Base-by-base conservation (phyloP, 2,113 vertebrate genomes). In the Laterallus jamaicensis region DNA sequence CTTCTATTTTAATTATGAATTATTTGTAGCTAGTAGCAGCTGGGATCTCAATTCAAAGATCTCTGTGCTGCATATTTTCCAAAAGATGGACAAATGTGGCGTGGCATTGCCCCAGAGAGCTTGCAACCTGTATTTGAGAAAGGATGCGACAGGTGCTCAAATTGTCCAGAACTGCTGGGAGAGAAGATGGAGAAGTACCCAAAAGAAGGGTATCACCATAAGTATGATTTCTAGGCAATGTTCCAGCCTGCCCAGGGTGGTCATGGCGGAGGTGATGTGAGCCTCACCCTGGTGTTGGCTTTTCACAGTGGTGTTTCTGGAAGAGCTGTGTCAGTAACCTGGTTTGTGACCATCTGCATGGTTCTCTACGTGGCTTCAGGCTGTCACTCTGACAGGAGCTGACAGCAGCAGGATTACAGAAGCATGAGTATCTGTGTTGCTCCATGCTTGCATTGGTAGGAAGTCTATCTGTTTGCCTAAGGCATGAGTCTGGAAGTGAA, bases 1-100 rank as follows among this genome's bases (percentile, higher is more conserved):
- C 73, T 88, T 90, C 71, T 88, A 56, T 90, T 87, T 91, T 96
- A 84, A 93, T 95, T 82, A 91, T 3, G 5, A 81, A 40, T 86
- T 94, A 68, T 62, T 90, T 2, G 5, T 80, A 84, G 71, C 37
- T 16, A 15, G 39, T 67, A 32, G 74, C 54, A 89, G 49, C 47
- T 91, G 44, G 67, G 54, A 60, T 92, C 63, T 0, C 0, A 62
- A 84, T 40, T 71, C 39, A 44, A 75, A 42, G 37, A 64, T 66
- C 13, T 62, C 28, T 40, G 21, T 76, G 74, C 69, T 92, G 32
- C 60, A 68, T 3, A 8, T 92, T 89, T 86, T 82, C 63, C 63
- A 58, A 22, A 90, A 54, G 66, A 25, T n/a, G 44, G 74, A 55
- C 58, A 42, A 62, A n/a, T 0, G 5, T 37, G 15, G 26, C 42